Conservation (phyloP, 2,797 vertebrate genomes). For the Argya squamiceps region DNA sequence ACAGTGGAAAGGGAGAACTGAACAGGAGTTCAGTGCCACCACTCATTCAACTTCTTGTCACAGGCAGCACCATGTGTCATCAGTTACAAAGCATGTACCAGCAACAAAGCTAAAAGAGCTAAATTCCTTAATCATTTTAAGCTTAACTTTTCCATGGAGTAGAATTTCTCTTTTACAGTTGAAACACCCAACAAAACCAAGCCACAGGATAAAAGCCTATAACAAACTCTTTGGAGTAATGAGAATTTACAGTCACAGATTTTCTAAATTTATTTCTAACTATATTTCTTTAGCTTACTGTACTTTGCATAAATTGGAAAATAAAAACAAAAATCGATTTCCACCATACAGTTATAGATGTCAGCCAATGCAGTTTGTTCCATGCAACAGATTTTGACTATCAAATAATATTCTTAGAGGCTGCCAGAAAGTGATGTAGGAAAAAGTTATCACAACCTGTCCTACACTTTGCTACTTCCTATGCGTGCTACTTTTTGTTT, state of each 20-base stretch:
- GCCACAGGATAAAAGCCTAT: accelerated
- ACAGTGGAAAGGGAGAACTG: not conserved
- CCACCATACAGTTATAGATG: accelerated
- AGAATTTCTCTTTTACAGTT: not conserved
- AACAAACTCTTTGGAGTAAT: not conserved
- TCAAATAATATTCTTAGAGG: not conserved
- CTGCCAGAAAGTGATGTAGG: not conserved
- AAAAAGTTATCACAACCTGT: not conserved
- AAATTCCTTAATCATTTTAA: not conserved
- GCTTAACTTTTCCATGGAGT: not conserved
- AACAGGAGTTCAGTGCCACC: not conserved
- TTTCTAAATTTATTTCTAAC: not conserved
- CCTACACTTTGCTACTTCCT: not conserved
- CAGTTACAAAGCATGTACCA: not conserved
- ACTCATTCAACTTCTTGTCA: not conserved
- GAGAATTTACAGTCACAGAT: not conserved
- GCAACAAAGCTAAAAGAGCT: not conserved
- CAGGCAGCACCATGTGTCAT: not conserved
- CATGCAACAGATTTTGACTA: not conserved
- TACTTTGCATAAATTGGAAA: not conserved
- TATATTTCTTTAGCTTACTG: not conserved
- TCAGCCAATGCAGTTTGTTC: not conserved
- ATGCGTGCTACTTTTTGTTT: not conserved
- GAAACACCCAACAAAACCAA: not conserved
- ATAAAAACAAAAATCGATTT: not conserved